Evolutionary conservation across 1,140 invertebrate genomes (phyloP), one percentile per base, ranked within the genome.

Genomic region (Teleogryllus occipitalis): DNA sequence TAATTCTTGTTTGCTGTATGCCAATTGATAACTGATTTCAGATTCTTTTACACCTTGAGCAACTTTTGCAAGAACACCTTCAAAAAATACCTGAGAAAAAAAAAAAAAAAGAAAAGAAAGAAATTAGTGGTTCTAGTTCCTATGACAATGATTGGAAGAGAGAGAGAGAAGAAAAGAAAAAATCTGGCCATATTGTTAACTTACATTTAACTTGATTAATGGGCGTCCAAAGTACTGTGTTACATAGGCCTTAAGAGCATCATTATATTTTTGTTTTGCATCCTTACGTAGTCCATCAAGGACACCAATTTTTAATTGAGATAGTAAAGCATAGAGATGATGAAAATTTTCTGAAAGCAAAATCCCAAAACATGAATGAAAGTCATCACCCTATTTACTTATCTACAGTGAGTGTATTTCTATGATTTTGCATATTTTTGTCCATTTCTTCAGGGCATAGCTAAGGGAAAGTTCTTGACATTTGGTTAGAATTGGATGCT

Each of bases 21-120:
- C 96, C 87, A 98, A 92, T 88, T 99, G 97, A 89, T 98, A 99
- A 84, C 97, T 96, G 79, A 99, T 96, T 89, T 99, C 98, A 72
- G 97, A 97, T 85, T 96, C 95, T 87, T 97, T 97, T 46, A 98
- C 96, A 82, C 98, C 98, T 84, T 94, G 92, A 75, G 93, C 92
- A 79, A 98, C 94, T 87, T 95, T 95, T 47, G 90, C 92, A 89
- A 97, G 93, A 77, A 98, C 96, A 76, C 96, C 95, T 86, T 98
- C 97, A 85, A 99, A 99, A 88, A 98, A 98, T 83, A 92, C 90
- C 94, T 97, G 84, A 81, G 91, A 88, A 82, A 14, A 39, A 39
- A 39, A 39, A 1, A 39, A 39, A 39, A 14, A 18, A 0, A 65
- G 54, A 18, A 18, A 15, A 54, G 15, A 8, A 54, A 54, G 49